Evolutionary conservation across 2,797 vertebrate species (phyloP).

Genomic region (Eutrigla gurnardus): DNA sequence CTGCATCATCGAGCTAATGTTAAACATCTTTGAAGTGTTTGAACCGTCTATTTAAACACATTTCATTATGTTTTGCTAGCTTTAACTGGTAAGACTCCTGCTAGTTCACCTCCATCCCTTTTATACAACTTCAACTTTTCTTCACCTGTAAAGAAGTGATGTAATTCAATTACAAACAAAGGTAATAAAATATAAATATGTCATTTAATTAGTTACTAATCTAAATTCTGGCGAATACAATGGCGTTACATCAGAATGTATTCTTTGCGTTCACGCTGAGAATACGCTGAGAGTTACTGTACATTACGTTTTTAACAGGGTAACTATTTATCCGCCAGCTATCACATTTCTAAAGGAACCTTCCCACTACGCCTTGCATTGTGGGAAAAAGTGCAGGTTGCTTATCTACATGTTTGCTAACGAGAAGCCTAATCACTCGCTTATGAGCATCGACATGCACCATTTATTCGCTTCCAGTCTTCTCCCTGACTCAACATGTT

Average conservation of each 20-base stretch:
- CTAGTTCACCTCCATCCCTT: background rate
- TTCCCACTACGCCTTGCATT: background rate
- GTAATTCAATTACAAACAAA: too few relatives aligned
- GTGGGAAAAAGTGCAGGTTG: background rate
- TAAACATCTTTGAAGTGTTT: slow-evolving; percentile 14
- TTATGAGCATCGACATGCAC: background rate
- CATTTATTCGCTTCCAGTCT: background rate
- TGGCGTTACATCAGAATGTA: too few relatives aligned
- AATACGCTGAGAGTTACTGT: too few relatives aligned
- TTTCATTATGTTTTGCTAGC: background rate
- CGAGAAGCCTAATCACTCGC: background rate
- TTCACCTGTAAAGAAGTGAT: too few relatives aligned
- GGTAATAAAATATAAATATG: background rate
- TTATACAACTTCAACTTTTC: background rate
- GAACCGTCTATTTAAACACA: background rate
- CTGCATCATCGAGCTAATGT: background rate
- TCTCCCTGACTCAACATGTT: background rate
- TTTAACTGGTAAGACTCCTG: background rate
- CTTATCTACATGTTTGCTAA: background rate
- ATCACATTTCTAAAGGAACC: background rate
- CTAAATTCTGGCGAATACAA: background rate
- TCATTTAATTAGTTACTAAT: background rate
- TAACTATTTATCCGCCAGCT: background rate
- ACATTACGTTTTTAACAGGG: background rate
- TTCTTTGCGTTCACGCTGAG: too few relatives aligned